Evolutionary conservation across 2,888 invertebrate genomes (phyloP).

Genomic region (Rhamphomyia laevipes): DNA sequence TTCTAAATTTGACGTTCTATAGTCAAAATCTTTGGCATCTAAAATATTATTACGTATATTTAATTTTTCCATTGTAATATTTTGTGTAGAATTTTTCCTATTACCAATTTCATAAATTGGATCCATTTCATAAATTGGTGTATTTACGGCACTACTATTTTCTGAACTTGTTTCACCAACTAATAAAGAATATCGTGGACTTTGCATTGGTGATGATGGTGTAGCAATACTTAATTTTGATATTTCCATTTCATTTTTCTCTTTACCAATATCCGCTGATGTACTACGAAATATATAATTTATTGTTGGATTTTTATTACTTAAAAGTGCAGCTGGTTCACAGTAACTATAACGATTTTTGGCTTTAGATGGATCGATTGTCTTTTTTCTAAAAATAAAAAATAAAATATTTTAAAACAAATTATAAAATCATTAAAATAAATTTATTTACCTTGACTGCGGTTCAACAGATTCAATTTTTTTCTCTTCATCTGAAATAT

Average conservation of each 20-base stretch:
- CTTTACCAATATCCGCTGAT: conserved; percentile 24
- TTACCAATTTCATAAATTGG: conserved; percentile 27
- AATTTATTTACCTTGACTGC: background rate
- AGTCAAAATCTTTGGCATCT: conserved; percentile 20
- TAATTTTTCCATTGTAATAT: conserved; percentile 13
- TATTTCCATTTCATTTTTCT: conserved; percentile 24
- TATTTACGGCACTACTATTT: conserved; percentile 36
- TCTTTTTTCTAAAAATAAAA: background rate
- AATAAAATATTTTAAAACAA: too few relatives aligned
- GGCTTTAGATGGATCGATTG: conserved; percentile 1
- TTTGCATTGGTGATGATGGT: conserved; percentile 34
- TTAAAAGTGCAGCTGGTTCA: conserved; percentile 11
- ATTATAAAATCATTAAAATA: background rate
- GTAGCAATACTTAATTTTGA: conserved; percentile 28
- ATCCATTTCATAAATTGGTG: conserved; percentile 36
- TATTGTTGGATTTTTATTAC: conserved; percentile 11
- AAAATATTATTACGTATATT: conserved; percentile 19
- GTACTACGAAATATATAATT: conserved; percentile 22
- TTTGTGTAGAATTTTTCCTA: conserved; percentile 20
- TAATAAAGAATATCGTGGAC: conserved; percentile 37
- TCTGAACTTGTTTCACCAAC: conserved; percentile 37
- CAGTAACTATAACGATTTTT: conserved; percentile 29
- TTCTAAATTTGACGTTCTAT: conserved; percentile 28
- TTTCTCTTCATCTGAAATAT: conserved; percentile 17
- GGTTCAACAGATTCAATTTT: conserved; percentile 3